These are phyloP conservation scores for Hydrolagus affinis DNA, from an alignment of 2,113 vertebrate genomes.

Conservation along the genomic window DNA sequence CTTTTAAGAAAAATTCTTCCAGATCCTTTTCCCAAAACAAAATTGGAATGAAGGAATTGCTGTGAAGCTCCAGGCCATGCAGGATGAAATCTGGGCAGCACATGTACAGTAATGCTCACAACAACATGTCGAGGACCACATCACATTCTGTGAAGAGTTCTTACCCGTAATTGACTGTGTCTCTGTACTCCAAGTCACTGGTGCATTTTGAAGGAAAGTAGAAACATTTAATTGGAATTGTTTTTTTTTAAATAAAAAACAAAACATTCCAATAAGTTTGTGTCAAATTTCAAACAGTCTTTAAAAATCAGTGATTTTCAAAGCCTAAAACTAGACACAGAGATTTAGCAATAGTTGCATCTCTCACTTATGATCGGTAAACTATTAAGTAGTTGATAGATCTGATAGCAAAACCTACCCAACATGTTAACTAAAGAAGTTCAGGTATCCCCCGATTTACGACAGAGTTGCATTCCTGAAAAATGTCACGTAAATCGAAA, in stretches of 20 bases:
- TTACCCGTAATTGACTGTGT: slow-evolving; percentile 71
- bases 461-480: no score
- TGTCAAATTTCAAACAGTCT: not conserved
- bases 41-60: not conserved
- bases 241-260: not conserved
- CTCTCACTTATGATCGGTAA: not conserved
- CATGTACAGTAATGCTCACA: not conserved
- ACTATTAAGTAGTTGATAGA: not conserved
- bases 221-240: slow-evolving; percentile 20
- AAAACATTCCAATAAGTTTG: not conserved
- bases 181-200: slow-evolving; percentile 74
- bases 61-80: not conserved
- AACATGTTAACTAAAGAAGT: no score
- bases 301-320: not conserved
- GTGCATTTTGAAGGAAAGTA: slow-evolving; percentile 27
- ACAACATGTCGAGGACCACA: not conserved
- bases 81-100: not conserved
- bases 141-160: slow-evolving; percentile 42
- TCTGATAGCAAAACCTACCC: no score
- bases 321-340: not conserved
- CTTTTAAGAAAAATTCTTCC: not conserved
- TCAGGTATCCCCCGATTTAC: no score
- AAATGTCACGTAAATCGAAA: no score
- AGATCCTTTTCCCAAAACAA: not conserved
- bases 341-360: not conserved